Percentiles rank a stretch among this genome's conserved stretches.
Conservation (phyloP, 2,888 invertebrate genomes). For the Sepiola atlantica region DNA sequence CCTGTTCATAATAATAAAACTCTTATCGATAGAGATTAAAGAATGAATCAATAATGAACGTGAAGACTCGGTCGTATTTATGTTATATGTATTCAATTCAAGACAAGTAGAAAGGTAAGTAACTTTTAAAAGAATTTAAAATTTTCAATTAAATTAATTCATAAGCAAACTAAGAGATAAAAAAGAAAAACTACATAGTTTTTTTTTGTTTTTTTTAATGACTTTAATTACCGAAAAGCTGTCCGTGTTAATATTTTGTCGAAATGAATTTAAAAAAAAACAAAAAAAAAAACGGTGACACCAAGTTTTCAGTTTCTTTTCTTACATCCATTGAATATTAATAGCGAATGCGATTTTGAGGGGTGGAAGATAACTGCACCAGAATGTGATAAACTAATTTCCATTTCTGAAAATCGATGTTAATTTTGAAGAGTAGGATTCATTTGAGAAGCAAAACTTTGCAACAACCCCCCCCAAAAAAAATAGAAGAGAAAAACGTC, state of each 20-base stretch:
- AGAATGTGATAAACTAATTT: neutral
- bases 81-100: neutral
- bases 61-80: neutral
- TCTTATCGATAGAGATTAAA: neutral
- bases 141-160: neutral
- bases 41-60: neutral
- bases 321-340: neutral
- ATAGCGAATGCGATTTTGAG: neutral
- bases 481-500: neutral
- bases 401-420: neutral
- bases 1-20: neutral
- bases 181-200: neutral
- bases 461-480: neutral
- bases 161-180: neutral
- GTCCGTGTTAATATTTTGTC: neutral
- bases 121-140: neutral
- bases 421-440: neutral
- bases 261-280: neutral
- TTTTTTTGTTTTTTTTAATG: too few relatives aligned
- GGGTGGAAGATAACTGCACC: neutral
- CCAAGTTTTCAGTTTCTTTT: neutral
- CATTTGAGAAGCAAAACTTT: neutral
- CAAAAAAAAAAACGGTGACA: neutral
- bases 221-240: neutral
- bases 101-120: neutral